Conservation (phyloP, 2,113 vertebrate genomes). For the Myiagra hebetior region DNA sequence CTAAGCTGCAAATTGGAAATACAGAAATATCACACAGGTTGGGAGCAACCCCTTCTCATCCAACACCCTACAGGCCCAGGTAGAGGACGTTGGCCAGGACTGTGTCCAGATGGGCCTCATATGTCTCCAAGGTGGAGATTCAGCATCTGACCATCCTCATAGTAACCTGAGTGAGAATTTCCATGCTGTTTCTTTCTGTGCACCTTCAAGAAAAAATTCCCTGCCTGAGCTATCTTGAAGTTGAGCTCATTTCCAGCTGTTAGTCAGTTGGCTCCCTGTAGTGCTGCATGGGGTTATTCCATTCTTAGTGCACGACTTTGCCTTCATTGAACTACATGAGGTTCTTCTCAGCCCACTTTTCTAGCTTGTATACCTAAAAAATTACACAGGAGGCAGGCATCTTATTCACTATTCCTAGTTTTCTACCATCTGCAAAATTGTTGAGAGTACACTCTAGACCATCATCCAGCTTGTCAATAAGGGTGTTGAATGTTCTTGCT, state of each 20-base stretch:
- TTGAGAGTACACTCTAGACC: neutral
- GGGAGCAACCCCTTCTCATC: neutral
- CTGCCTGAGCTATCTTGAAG: neutral
- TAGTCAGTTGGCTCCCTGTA: neutral
- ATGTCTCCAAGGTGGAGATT: neutral
- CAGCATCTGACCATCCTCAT: neutral
- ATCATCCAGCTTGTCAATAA: neutral
- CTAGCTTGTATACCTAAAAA: neutral
- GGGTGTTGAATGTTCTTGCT: neutral
- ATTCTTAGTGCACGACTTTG: neutral
- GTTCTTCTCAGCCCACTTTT: neutral
- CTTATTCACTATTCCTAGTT: neutral
- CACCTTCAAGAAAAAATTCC: neutral
- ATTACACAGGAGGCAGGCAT: neutral
- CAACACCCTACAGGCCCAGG: neutral
- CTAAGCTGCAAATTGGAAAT: neutral
- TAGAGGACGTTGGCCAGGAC: neutral
- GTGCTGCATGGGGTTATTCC: neutral
- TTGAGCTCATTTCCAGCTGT: neutral
- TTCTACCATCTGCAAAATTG: neutral
- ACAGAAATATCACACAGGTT: neutral
- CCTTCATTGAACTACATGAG: neutral
- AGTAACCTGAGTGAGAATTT: neutral
- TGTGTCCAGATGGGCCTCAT: neutral
- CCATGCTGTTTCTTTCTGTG: neutral